Conservation (phyloP, 2,113 vertebrate genomes). For the Dasyornis broadbenti region DNA sequence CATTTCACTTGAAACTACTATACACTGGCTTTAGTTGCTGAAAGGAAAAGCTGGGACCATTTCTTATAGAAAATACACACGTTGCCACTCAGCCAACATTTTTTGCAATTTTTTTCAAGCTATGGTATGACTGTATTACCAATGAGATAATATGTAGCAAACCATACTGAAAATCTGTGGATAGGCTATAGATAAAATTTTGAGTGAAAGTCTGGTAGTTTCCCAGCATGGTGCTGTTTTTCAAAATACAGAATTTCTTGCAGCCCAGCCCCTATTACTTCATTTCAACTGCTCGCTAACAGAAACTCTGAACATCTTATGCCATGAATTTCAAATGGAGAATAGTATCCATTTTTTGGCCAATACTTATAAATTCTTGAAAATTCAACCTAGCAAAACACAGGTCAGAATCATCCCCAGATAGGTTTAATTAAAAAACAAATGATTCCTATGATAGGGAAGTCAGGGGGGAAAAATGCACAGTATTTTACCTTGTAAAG, state of each 20-base stretch:
- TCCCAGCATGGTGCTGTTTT: neutral
- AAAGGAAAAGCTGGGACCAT: neutral
- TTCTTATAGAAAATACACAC: neutral
- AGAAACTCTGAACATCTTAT: neutral
- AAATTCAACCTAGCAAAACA: neutral
- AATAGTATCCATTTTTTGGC: neutral
- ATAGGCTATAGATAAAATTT: neutral
- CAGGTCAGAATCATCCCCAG: neutral
- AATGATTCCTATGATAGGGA: neutral
- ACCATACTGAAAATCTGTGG: neutral
- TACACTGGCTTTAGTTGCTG: neutral
- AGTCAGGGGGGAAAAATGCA: fast-evolving
- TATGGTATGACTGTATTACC: neutral
- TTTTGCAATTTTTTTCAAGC: neutral
- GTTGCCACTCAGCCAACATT: fast-evolving
- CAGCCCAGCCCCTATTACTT: neutral
- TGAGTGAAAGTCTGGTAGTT: neutral
- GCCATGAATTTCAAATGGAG: neutral
- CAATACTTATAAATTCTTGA: neutral
- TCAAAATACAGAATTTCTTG: neutral
- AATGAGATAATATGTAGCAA: neutral
- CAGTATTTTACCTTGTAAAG: neutral
- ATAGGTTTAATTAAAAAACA: neutral
- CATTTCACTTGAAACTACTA: neutral
- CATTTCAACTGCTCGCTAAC: neutral